Percentiles rank a stretch among this genome's conserved stretches.
These are phyloP conservation scores for Menidia beryllina DNA, from an alignment of 2,113 vertebrate genomes.

Conservation along the genomic window DNA sequence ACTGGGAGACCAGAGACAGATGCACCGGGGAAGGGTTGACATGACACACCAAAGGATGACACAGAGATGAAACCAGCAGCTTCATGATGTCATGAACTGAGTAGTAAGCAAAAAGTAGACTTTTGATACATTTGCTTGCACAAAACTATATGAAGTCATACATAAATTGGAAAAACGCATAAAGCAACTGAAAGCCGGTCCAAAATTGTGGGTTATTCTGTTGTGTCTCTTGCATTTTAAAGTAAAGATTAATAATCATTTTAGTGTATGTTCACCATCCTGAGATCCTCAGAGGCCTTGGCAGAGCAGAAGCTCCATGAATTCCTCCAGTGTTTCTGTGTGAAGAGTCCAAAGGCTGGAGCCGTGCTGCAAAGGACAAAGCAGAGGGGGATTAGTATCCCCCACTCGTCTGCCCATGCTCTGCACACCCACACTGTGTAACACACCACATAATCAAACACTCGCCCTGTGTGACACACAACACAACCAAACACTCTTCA, in stretches of 20 bases:
- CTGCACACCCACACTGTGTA: constrained; percentile 55
- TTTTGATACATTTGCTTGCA: background rate
- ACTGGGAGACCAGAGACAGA: too few species aligned
- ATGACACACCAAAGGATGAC: too few species aligned
- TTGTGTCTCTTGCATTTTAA: constrained; percentile 29
- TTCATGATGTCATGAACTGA: background rate
- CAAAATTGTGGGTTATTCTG: constrained; percentile 4
- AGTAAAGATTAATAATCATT: constrained; percentile 17
- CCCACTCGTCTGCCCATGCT: constrained; percentile 61
- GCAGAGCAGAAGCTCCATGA: constrained; percentile 29
- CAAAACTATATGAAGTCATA: too few species aligned
- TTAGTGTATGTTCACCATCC: constrained; percentile 27
- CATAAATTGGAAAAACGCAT: too few species aligned
- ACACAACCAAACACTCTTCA: constrained; percentile 79
- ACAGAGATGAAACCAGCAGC: too few species aligned
- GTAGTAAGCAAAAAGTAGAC: background rate
- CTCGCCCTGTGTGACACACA: constrained; percentile 71
- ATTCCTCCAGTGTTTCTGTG: constrained; percentile 54
- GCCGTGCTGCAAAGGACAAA: constrained; percentile 65
- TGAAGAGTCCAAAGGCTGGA: constrained; percentile 70
- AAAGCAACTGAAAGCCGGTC: too few species aligned
- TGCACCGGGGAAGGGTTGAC: too few species aligned
- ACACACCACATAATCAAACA: constrained; percentile 74
- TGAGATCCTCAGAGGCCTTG: constrained; percentile 38
- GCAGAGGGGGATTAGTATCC: constrained; percentile 71